These are phyloP conservation scores for Sicus ferrugineus DNA, from an alignment of 2,888 invertebrate genomes.

Conservation along the genomic window DNA sequence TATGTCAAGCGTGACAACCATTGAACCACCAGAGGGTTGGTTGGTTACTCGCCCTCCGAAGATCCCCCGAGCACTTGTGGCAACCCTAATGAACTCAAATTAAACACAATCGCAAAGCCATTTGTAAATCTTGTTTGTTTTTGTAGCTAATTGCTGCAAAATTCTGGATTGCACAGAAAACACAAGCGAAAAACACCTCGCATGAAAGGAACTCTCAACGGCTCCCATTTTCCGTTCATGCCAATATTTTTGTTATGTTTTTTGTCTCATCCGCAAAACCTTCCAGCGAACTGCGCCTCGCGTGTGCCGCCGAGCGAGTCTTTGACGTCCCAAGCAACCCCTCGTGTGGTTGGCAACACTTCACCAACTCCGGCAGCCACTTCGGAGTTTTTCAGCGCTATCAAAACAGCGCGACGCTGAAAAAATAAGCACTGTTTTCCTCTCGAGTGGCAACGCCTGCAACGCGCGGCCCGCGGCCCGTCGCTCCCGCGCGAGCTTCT, in stretches of 20 bases:
- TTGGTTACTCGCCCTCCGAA: background rate
- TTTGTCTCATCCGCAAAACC: background rate
- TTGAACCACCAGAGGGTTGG: background rate
- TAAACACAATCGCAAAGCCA: background rate
- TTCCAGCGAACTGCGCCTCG: background rate
- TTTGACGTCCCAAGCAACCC: background rate
- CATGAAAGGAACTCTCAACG: background rate
- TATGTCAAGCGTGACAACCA: slow-evolving; percentile 11
- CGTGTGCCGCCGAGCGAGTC: background rate
- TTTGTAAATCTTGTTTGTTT: slow-evolving; percentile 17
- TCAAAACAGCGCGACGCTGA: background rate
- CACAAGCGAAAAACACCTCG: background rate
- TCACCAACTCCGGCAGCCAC: background rate
- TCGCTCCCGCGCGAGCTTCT: background rate
- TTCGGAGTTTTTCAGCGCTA: background rate
- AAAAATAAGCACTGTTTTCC: background rate
- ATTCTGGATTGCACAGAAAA: background rate
- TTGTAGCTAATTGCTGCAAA: slow-evolving; percentile 16
- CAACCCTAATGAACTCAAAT: background rate
- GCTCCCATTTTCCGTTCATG: background rate
- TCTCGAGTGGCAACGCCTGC: background rate
- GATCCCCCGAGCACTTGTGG: background rate
- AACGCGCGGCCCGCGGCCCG: background rate
- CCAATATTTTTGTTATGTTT: background rate
- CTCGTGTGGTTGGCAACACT: background rate